Conservation (phyloP, 2,113 vertebrate genomes). For the Mohoua ochrocephala region DNA sequence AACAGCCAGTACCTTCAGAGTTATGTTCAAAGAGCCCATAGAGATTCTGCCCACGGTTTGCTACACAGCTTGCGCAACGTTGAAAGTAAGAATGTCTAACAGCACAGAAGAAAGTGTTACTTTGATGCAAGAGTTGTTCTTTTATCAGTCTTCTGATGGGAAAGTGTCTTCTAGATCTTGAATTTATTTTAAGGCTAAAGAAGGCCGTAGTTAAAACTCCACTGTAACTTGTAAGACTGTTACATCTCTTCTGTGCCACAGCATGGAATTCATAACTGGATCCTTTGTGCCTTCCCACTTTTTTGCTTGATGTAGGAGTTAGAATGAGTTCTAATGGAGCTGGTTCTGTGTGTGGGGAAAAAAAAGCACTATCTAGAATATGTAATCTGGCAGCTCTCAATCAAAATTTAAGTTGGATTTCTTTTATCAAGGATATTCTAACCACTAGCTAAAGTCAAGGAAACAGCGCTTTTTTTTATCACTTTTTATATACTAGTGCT, state of each 20-base stretch:
- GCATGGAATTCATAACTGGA: background rate
- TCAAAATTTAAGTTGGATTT: background rate
- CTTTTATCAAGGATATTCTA: background rate
- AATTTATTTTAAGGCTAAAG: background rate
- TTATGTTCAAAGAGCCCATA: slow-evolving; percentile 94
- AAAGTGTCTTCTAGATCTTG: background rate
- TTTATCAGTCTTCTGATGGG: background rate
- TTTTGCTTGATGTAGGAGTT: background rate
- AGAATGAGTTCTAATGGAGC: background rate
- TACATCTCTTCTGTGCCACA: background rate
- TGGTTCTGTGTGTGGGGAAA: background rate
- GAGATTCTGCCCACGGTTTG: slow-evolving; percentile 88
- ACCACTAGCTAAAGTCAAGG: background rate
- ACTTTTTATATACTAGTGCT: background rate
- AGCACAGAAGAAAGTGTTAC: background rate
- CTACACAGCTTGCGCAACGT: slow-evolving; percentile 90
- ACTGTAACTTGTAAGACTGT: background rate
- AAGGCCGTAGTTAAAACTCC: background rate
- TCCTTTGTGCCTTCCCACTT: background rate
- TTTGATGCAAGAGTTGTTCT: background rate
- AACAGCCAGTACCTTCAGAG: slow-evolving; percentile 87
- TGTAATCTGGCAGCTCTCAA: background rate
- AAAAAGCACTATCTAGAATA: background rate
- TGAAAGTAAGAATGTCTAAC: slow-evolving; percentile 77
- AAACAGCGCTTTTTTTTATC: background rate